phyloP scores from a whole-genome alignment of 2,797 vertebrate species.

The Gymnothorax reevesii region DNA sequence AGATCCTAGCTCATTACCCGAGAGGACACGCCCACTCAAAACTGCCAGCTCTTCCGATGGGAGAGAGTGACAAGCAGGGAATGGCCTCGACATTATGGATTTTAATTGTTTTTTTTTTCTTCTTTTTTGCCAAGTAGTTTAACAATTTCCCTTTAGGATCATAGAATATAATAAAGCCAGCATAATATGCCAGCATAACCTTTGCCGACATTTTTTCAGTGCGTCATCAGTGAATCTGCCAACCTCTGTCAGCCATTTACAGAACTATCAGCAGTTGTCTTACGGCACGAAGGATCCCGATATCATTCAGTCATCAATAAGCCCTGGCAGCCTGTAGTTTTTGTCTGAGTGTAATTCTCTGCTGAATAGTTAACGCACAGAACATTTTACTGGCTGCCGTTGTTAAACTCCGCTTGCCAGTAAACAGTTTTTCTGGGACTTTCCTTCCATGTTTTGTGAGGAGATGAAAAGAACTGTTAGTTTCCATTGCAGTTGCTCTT shows the following conservation, averaged over 20 bases:
- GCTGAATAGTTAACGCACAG: neutral
- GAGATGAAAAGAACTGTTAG: neutral
- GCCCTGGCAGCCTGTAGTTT: neutral
- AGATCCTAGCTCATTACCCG: too few relatives aligned
- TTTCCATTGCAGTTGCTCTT: neutral
- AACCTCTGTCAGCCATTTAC: neutral
- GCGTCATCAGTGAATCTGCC: neutral
- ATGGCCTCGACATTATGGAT: too few relatives aligned
- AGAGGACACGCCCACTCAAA: too few relatives aligned
- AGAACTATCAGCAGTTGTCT: neutral
- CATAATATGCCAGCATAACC: neutral
- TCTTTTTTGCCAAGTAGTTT: too few relatives aligned
- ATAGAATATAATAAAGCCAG: too few relatives aligned
- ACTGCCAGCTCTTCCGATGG: too few relatives aligned
- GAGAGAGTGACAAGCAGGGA: too few relatives aligned
- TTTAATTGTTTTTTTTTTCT: too few relatives aligned
- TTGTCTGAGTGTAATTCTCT: neutral
- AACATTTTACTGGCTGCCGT: neutral
- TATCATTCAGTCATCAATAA: neutral
- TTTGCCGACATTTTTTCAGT: neutral
- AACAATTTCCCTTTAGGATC: too few relatives aligned
- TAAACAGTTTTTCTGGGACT: slow-evolving; percentile 1
- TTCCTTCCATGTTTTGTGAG: neutral
- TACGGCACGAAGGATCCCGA: neutral
- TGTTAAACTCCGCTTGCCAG: neutral